These are phyloP conservation scores for Rafetus swinhoei DNA, from an alignment of 2,113 vertebrate genomes.

Conservation along the genomic window DNA sequence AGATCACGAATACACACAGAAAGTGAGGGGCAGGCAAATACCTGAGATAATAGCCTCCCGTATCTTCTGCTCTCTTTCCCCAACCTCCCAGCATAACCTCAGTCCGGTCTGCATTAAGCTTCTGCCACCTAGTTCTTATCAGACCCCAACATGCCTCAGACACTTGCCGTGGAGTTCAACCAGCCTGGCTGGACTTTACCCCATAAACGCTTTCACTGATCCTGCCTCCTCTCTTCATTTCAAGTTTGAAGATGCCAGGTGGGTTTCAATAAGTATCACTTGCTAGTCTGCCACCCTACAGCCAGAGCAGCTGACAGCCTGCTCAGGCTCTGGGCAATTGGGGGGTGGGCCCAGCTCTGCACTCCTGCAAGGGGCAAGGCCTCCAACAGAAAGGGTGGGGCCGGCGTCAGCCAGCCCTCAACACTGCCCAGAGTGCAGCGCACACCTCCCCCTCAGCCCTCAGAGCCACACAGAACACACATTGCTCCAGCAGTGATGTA, in stretches of 20 bases:
- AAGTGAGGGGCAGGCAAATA: not conserved
- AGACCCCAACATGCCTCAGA: not conserved
- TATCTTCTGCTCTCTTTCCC: not conserved
- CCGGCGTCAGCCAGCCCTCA: too few relatives aligned
- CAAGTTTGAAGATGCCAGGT: not conserved
- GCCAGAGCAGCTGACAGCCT: too few relatives aligned
- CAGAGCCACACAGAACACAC: too few relatives aligned
- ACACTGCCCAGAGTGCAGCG: too few relatives aligned
- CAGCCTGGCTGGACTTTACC: not conserved
- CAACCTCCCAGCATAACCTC: not conserved
- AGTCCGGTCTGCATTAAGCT: not conserved
- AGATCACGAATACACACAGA: not conserved
- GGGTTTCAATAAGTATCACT: not conserved
- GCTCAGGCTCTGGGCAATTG: too few relatives aligned
- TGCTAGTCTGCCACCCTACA: not conserved
- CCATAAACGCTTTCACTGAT: not conserved
- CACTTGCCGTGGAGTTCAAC: fast-evolving
- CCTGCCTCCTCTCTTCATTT: fast-evolving
- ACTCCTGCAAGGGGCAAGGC: too few relatives aligned
- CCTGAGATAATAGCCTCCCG: not conserved
- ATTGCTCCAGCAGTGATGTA: too few relatives aligned
- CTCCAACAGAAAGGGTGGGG: too few relatives aligned
- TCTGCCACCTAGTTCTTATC: not conserved
- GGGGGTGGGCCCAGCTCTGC: too few relatives aligned
- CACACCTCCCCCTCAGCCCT: too few relatives aligned